These are phyloP conservation scores for Rutilus rutilus DNA, from an alignment of 2,113 vertebrate species.

Conservation along the genomic window DNA sequence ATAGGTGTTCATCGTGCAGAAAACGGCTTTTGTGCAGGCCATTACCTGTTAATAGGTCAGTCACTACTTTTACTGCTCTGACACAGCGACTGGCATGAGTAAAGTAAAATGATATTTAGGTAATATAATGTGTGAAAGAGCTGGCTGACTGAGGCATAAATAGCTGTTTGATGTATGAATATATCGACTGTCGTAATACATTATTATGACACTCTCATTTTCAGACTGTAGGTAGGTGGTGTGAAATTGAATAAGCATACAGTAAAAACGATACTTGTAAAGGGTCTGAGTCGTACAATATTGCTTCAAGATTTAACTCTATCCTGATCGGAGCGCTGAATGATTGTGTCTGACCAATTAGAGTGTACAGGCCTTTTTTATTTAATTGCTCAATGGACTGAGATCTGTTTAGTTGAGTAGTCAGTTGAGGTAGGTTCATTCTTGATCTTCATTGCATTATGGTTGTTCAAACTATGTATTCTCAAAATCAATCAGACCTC, in stretches of 20 bases:
- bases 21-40: constrained; percentile 53
- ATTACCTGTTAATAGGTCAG: constrained; percentile 53
- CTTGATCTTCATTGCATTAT: no score
- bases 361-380: background rate
- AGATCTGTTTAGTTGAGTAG: background rate
- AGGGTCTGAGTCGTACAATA: background rate
- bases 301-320: constrained; percentile 4
- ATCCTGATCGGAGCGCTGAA: background rate
- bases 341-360: background rate
- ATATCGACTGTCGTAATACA: constrained; percentile 13
- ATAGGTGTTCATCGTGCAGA: constrained; percentile 42
- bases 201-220: constrained; percentile 25
- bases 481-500: no score
- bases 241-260: constrained; percentile 30
- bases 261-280: background rate
- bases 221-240: constrained; percentile 6
- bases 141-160: background rate
- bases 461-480: no score
- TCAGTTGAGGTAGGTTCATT: no score
- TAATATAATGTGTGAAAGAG: constrained; percentile 32
- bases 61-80: constrained; percentile 34
- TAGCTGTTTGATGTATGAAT: constrained; percentile 25
- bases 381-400: background rate
- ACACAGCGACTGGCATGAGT: background rate
- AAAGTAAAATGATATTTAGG: constrained; percentile 35